Evolutionary conservation across 2,888 invertebrate genomes (phyloP).

Genomic region (Seira sanloemensis): DNA sequence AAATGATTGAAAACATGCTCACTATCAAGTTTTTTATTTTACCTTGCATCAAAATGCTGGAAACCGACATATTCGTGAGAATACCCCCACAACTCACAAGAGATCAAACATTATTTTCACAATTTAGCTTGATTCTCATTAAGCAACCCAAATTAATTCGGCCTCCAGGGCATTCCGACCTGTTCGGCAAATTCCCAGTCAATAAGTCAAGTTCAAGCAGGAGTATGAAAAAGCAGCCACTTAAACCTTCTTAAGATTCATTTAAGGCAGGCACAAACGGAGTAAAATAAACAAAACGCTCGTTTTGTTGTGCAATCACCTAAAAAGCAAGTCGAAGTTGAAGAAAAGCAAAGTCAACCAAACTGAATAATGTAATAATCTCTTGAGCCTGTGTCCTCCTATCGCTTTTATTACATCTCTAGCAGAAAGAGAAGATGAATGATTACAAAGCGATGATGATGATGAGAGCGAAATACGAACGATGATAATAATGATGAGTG

Average conservation of each 20-base stretch:
- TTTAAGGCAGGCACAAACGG: no score
- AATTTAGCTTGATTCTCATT: no score
- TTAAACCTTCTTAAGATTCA: no score
- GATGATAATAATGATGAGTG: neutral
- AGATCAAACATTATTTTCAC: no score
- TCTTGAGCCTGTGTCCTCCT: neutral
- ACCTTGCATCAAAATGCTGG: no score
- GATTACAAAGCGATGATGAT: conserved; percentile 48
- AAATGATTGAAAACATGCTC: no score
- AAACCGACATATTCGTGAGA: no score
- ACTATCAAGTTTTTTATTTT: no score
- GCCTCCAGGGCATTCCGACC: neutral
- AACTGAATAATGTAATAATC: neutral
- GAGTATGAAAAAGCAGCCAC: neutral
- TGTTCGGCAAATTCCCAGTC: neutral
- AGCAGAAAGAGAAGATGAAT: conserved; percentile 46
- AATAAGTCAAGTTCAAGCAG: neutral
- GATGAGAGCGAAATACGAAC: conserved; percentile 18
- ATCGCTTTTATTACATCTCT: neutral
- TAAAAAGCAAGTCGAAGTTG: neutral
- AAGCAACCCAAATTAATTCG: no score
- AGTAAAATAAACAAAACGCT: neutral
- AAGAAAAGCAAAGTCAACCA: neutral
- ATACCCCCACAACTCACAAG: no score
- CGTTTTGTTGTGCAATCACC: neutral